A percentile compares a stretch with the other conserved stretches of the same genome.
These are phyloP conservation scores for Drosophila repletoides DNA, from an alignment of 1,140 invertebrate species.

Conservation along the genomic window DNA sequence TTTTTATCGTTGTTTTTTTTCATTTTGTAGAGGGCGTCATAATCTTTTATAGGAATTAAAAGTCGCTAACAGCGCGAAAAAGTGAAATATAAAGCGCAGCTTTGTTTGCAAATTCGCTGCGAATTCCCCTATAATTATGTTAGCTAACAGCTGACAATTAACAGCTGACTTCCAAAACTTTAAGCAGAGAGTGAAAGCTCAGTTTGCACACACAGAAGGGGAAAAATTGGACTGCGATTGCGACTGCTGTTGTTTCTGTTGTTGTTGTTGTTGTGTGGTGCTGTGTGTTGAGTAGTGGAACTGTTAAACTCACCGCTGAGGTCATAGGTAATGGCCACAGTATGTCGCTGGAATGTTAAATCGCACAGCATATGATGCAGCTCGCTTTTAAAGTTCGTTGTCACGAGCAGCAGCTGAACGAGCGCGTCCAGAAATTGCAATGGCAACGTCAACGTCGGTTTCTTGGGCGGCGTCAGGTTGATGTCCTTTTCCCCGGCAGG, in stretches of 20 bases:
- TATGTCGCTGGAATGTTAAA: constrained; percentile 56
- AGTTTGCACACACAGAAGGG: too few species aligned
- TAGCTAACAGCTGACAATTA: constrained; percentile 3
- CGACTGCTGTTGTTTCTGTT: neutral
- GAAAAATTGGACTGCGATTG: too few species aligned
- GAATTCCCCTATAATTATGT: too few species aligned
- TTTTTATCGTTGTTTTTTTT: too few species aligned
- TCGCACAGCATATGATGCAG: constrained; percentile 60
- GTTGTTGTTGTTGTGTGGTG: neutral
- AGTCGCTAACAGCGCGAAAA: too few species aligned
- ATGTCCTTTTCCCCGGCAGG: constrained; percentile 38
- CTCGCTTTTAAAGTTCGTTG: constrained; percentile 49
- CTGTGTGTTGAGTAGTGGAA: constrained; percentile 6
- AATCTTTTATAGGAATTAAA: too few species aligned
- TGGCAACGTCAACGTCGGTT: constrained; percentile 36
- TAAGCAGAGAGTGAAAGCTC: neutral
- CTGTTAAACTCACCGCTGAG: constrained; percentile 52
- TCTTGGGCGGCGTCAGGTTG: constrained; percentile 57
- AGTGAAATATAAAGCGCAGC: too few species aligned
- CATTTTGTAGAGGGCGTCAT: too few species aligned
- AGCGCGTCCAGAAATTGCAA: constrained; percentile 46
- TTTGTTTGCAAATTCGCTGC: too few species aligned
- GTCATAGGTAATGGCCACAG: constrained; percentile 60
- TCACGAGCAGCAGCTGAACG: constrained; percentile 52
- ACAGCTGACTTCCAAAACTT: neutral